Conservation (phyloP, 2,113 vertebrate species). For the Sterrhoptilus dennistouni region DNA sequence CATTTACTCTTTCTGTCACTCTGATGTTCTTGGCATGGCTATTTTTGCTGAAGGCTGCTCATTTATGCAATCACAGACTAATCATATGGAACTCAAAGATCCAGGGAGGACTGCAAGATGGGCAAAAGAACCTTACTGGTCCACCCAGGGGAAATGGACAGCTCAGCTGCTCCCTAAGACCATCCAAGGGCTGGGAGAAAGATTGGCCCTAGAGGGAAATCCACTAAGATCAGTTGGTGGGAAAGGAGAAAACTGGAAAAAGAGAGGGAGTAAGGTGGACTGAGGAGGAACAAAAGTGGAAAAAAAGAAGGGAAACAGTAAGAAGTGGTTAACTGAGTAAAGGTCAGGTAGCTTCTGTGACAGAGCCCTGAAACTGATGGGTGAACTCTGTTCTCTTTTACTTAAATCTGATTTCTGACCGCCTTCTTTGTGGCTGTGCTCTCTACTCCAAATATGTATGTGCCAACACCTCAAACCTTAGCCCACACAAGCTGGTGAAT, state of each 20-base stretch:
- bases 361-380: not conserved
- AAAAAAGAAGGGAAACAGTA: not conserved
- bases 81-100: not conserved
- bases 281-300: not conserved
- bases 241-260: not conserved
- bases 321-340: not conserved
- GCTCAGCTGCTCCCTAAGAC: not conserved
- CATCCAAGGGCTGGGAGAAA: not conserved
- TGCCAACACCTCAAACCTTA: rapidly evolving
- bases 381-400: not conserved
- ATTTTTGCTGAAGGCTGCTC: not conserved
- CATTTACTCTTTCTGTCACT: not conserved
- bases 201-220: not conserved
- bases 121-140: not conserved
- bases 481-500: not conserved
- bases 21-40: not conserved
- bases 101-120: not conserved
- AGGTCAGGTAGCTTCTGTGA: not conserved
- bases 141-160: not conserved
- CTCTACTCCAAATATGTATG: not conserved
- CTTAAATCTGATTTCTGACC: not conserved
- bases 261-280: not conserved
- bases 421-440: not conserved
- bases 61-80: not conserved
- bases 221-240: not conserved